Evolutionary conservation across 2,888 invertebrate species (phyloP).

Genomic region (Drosophila dives): DNA sequence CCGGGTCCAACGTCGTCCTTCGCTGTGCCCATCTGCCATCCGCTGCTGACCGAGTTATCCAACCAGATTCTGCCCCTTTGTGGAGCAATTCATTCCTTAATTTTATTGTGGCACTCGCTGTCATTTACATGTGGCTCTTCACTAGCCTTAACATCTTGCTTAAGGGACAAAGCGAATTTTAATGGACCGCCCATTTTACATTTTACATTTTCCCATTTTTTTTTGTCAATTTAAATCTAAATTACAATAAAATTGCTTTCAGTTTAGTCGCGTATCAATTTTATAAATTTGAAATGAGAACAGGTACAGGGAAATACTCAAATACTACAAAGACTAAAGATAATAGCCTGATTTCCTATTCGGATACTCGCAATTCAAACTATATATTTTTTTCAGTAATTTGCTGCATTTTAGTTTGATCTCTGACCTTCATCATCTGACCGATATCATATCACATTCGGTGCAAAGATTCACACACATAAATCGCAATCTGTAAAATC

Average conservation of each 20-base stretch:
- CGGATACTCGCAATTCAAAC: not conserved
- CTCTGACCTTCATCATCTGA: not conserved
- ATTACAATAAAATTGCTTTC: slow-evolving; percentile 25
- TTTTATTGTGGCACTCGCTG: slow-evolving; percentile 50
- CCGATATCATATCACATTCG: slow-evolving; percentile 8
- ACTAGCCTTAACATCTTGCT: slow-evolving; percentile 23
- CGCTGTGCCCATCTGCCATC: not conserved
- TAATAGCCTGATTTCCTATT: not conserved
- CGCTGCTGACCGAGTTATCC: slow-evolving; percentile 12
- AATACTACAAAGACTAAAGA: not conserved
- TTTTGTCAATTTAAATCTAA: slow-evolving; percentile 30
- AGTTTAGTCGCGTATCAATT: not conserved
- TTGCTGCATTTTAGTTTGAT: not conserved
- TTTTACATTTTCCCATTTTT: slow-evolving; percentile 18
- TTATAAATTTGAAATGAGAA: not conserved
- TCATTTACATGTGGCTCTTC: slow-evolving; percentile 49
- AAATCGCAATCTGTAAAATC: slow-evolving; percentile 13
- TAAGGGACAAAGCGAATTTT: slow-evolving; percentile 43
- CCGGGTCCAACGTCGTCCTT: not conserved
- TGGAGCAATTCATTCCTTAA: slow-evolving; percentile 55
- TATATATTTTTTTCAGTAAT: not conserved
- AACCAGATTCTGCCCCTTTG: slow-evolving; percentile 17
- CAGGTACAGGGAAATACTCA: not conserved
- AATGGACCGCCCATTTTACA: slow-evolving; percentile 26
- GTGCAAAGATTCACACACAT: slow-evolving; percentile 34